These are phyloP conservation scores for Philopedon plagiatum DNA, from an alignment of 2,888 invertebrate species.

Conservation along the genomic window DNA sequence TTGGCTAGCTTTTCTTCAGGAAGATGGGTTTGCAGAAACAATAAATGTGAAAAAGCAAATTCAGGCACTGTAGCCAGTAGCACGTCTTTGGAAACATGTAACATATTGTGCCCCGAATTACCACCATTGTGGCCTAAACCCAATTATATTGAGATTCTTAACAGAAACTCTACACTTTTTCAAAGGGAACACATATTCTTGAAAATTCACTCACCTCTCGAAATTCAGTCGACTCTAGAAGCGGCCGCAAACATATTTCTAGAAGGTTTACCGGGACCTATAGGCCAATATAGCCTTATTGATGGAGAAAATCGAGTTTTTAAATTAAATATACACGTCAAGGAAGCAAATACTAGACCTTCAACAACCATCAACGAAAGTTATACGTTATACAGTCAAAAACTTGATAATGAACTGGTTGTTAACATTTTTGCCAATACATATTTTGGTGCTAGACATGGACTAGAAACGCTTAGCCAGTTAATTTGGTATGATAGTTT, in stretches of 20 bases:
- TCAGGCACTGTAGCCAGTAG: constrained; percentile 50
- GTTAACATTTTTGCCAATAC: constrained; percentile 74
- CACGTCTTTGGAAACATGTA: constrained; percentile 77
- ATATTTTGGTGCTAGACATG: constrained; percentile 83
- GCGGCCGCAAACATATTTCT: constrained; percentile 70
- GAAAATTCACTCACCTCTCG: constrained; percentile 63
- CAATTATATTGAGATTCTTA: constrained; percentile 75
- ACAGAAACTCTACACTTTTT: constrained; percentile 74
- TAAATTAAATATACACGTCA: constrained; percentile 61
- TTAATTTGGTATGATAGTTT: constrained; percentile 81
- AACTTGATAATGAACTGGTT: constrained; percentile 70
- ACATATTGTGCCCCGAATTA: constrained; percentile 77
- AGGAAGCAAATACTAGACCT: constrained; percentile 68
- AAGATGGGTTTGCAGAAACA: constrained; percentile 33
- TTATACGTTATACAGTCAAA: constrained; percentile 67
- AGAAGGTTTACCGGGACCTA: constrained; percentile 49
- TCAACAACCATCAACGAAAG: constrained; percentile 80
- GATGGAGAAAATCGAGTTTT: constrained; percentile 41
- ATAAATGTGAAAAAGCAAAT: constrained; percentile 23
- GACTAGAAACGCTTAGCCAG: constrained; percentile 81
- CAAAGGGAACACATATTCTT: constrained; percentile 70
- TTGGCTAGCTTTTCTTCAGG: background rate
- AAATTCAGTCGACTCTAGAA: constrained; percentile 67
- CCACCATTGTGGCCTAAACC: constrained; percentile 84
- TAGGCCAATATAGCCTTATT: constrained; percentile 28